These are phyloP conservation scores for Alloplasta piceator DNA, from an alignment of 2,888 invertebrate species.

Conservation along the genomic window DNA sequence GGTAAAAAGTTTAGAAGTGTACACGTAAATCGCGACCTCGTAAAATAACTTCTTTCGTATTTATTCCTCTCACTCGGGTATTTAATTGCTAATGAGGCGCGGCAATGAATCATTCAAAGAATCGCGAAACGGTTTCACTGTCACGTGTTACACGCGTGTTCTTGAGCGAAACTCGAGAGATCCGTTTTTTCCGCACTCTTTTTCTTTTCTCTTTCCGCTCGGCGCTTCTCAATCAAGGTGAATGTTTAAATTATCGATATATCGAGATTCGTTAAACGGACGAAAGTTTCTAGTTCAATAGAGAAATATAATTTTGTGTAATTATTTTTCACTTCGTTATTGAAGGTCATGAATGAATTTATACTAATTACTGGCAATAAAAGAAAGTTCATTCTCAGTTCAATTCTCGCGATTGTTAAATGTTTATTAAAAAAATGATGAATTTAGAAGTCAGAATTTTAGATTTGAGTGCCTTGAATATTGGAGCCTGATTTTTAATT, in stretches of 20 bases:
- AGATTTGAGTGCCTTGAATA: too few relatives aligned
- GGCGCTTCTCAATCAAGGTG: constrained; percentile 15
- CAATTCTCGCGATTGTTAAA: too few relatives aligned
- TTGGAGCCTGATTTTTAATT: too few relatives aligned
- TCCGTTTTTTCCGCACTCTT: constrained; percentile 3
- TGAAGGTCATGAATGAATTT: too few relatives aligned
- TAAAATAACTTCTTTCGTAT: constrained; percentile 21
- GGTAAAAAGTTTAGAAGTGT: background rate
- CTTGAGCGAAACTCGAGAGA: constrained; percentile 10
- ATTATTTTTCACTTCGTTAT: too few relatives aligned
- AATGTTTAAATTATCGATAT: constrained; percentile 44
- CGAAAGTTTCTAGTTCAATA: constrained; percentile 29
- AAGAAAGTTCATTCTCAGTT: too few relatives aligned
- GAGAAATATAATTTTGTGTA: too few relatives aligned
- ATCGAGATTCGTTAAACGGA: background rate
- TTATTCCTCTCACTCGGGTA: constrained; percentile 41
- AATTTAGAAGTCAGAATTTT: too few relatives aligned
- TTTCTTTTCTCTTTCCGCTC: background rate
- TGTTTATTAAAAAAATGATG: too few relatives aligned
- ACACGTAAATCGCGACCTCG: constrained; percentile 15
- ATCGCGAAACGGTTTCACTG: constrained; percentile 59
- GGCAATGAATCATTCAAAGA: constrained; percentile 55
- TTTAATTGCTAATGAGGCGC: constrained; percentile 53
- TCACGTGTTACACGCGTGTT: constrained; percentile 20
- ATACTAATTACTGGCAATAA: too few relatives aligned